phyloP scores from a whole-genome alignment of 1,140 invertebrate species.

The Paracyclopina nana region DNA sequence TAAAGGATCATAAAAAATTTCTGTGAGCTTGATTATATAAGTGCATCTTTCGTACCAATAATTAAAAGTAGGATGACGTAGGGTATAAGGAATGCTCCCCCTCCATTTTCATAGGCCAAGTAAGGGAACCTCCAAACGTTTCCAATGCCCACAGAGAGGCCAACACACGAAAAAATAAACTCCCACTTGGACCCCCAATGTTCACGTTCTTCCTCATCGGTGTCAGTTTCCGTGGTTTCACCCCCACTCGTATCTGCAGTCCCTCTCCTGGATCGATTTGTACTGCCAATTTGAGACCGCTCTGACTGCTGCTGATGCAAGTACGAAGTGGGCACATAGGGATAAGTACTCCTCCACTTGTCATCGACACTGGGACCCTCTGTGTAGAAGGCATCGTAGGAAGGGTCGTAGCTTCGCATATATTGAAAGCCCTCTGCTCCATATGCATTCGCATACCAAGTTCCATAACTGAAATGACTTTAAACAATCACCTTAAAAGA shows the following conservation, averaged over 20 bases:
- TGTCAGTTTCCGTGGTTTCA: neutral
- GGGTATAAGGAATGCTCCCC: conserved; percentile 32
- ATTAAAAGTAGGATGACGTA: conserved; percentile 36
- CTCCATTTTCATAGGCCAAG: conserved; percentile 27
- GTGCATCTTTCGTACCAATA: conserved; percentile 30
- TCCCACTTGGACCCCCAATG: conserved; percentile 27
- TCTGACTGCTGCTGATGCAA: neutral
- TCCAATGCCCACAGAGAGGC: conserved; percentile 27
- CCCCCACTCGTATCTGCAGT: no score
- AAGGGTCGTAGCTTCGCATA: neutral
- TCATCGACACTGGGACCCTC: conserved; percentile 8
- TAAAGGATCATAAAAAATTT: no score
- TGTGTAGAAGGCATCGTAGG: neutral
- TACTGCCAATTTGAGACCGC: no score
- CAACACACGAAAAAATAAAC: conserved; percentile 27
- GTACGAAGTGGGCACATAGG: conserved; percentile 4
- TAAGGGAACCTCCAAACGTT: conserved; percentile 29
- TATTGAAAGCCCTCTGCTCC: neutral
- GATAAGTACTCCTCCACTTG: conserved; percentile 7
- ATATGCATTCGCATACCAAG: neutral
- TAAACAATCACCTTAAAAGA: no score
- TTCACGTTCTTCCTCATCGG: conserved; percentile 19
- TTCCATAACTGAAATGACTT: conserved; percentile 3
- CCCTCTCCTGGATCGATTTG: no score
- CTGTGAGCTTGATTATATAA: no score